Evolutionary conservation across 2,888 invertebrate species (phyloP), one percentile per base, ranked within the genome.

Genomic region (Phanerotoma sp.): DNA sequence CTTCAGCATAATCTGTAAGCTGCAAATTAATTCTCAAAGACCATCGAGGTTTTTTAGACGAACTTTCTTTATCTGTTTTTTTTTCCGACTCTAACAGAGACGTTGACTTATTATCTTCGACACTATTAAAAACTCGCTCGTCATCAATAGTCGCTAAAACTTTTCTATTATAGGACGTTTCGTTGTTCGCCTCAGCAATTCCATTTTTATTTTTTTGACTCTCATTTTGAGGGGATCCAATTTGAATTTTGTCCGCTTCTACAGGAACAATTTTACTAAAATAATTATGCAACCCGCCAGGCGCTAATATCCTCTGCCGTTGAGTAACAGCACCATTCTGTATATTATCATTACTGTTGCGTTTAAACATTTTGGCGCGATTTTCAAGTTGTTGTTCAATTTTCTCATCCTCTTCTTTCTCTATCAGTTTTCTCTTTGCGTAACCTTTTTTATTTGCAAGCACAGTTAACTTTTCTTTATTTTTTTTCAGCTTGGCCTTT

Each of bases 391-490:
- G 80, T 32, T 77, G 73, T 54, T 83, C 81, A 13, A 88, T 82
- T 62, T 75, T 79, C 47, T 80, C 80, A 44, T 83, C 84, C 50
- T 83, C 80, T 40, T 81, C 80, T 54, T 83, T 80, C 28, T 84
- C 83, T 25, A 82, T 81, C 2, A 80, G 63, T 73, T 85, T 84
- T 55, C 83, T 79, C 62, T 85, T 86, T 1, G 79, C 56, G 44
- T 79, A 79, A 2, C 86, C 86, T 69, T 86, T 88, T 18, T 79
- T 79, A 61, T 86, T 83, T 9, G 86, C 84, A 84, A 87, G 84
- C 58, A 82, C 81, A 68, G 58, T 54, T 3, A 72, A 49, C 37
- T 62, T 72, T 22, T 71, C 66, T 30, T 62, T 65, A n/a, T 49
- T 61, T 5, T 46, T 50, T 38, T 58, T 63, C 5, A 64, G 35